phyloP scores from a whole-genome alignment of 2,888 invertebrate species.

The Caenorhabditis macrosperma region DNA sequence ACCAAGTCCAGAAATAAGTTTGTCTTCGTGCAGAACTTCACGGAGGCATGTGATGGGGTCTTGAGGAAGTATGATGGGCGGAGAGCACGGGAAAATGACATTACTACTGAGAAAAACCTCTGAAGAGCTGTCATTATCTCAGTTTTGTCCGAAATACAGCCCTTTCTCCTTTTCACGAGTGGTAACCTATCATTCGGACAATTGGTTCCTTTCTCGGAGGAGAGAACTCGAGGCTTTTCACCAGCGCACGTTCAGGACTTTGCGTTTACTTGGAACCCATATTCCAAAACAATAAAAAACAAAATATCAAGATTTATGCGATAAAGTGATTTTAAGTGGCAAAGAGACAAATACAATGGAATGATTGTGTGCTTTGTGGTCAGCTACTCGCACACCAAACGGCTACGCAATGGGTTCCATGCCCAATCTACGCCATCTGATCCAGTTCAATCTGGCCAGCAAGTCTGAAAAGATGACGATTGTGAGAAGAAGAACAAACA shows the following conservation, averaged over 20 bases:
- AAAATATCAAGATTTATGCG: background rate
- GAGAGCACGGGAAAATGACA: background rate
- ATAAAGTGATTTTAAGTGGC: background rate
- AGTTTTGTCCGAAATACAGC: background rate
- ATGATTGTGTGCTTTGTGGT: background rate
- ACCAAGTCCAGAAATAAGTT: background rate
- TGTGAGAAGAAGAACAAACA: background rate
- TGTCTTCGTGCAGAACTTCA: background rate
- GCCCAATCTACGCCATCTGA: constrained; percentile 98
- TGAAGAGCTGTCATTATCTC: background rate
- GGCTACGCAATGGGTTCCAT: constrained; percentile 82
- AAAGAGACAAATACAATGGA: background rate
- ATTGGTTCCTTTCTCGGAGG: background rate
- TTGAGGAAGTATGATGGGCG: background rate
- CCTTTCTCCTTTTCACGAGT: background rate
- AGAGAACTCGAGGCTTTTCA: background rate
- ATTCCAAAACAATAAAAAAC: background rate
- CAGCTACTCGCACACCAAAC: background rate
- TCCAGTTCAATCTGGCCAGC: constrained; percentile 96
- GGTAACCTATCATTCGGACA: background rate
- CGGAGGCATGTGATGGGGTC: background rate
- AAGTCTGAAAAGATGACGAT: constrained; percentile 88
- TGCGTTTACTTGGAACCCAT: background rate
- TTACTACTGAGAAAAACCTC: background rate
- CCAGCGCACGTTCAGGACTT: too few relatives aligned